Evolutionary conservation across 92 coral and sea anemone genomes (phyloP).

Genomic region (Palythoa caribaeorum): DNA sequence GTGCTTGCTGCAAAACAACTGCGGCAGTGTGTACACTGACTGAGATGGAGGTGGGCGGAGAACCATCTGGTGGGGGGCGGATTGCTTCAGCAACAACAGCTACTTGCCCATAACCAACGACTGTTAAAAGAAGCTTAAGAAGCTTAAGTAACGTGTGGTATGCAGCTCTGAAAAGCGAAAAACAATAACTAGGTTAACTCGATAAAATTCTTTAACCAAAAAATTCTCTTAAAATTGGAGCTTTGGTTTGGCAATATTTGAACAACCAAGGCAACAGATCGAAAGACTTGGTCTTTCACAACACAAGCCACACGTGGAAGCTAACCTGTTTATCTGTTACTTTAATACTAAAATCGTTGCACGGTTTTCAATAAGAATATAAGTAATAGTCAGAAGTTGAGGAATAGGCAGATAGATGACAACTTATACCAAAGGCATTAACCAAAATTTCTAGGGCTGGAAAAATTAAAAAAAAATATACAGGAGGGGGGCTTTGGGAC

Average conservation of each 20-base stretch:
- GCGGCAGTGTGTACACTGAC: conserved; percentile 96
- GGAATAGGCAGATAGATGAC: too few species aligned
- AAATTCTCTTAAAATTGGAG: neutral
- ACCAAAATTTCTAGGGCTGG: too few species aligned
- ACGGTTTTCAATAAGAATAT: too few species aligned
- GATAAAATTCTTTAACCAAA: neutral
- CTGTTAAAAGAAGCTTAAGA: conserved; percentile 87
- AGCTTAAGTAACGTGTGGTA: conserved; percentile 86
- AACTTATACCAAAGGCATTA: too few species aligned
- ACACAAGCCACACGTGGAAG: too few species aligned
- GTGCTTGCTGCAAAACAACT: conserved; percentile 91
- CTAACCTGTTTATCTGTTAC: too few species aligned
- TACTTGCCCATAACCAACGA: conserved; percentile 94
- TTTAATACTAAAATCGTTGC: too few species aligned
- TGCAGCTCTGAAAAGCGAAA: conserved; percentile 75
- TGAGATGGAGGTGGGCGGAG: conserved; percentile 71
- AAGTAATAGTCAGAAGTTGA: too few species aligned
- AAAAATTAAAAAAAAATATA: too few species aligned
- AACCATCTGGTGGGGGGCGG: conserved; percentile 75
- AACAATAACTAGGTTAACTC: neutral
- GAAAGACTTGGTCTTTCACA: too few species aligned
- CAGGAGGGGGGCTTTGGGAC: too few species aligned
- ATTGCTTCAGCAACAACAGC: conserved; percentile 97
- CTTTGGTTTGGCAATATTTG: neutral
- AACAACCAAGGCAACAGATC: neutral